A percentile compares a stretch with the other conserved stretches of the same genome.
phyloP scores from a whole-genome alignment of 2,888 invertebrate genomes.

The Mythimna albipuncta region DNA sequence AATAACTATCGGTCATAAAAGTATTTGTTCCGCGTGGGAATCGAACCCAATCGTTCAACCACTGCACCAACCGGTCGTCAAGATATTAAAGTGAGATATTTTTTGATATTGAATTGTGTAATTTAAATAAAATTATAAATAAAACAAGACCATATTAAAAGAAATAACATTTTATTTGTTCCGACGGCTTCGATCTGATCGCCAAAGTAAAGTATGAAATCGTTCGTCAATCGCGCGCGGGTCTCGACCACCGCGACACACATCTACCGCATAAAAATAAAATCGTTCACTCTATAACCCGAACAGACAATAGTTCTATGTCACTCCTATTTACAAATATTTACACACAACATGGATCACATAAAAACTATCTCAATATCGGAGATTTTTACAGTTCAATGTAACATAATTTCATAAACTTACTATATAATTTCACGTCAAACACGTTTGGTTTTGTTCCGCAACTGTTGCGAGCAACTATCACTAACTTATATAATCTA shows the following conservation, averaged over 20 bases:
- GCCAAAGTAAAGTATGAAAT: constrained; percentile 65
- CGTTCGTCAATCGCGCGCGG: constrained; percentile 41
- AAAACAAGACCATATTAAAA: constrained; percentile 72
- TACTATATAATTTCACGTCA: constrained; percentile 51
- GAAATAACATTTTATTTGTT: constrained; percentile 86
- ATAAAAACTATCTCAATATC: constrained; percentile 59
- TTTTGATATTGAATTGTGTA: too few relatives aligned
- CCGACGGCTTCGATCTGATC: constrained; percentile 72
- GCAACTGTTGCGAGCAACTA: constrained; percentile 38
- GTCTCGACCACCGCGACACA: constrained; percentile 33
- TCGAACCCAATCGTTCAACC: too few relatives aligned
- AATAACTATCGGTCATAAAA: too few relatives aligned
- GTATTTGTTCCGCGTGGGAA: too few relatives aligned
- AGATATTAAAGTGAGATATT: background rate
- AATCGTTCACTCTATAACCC: constrained; percentile 68
- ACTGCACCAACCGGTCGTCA: too few relatives aligned
- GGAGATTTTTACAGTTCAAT: constrained; percentile 53
- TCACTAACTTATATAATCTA: constrained; percentile 41
- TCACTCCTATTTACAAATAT: constrained; percentile 75
- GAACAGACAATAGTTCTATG: constrained; percentile 64
- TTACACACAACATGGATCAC: constrained; percentile 65
- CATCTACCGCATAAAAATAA: constrained; percentile 64
- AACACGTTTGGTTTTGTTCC: constrained; percentile 60
- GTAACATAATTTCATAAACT: constrained; percentile 65
- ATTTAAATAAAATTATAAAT: constrained; percentile 36